Evolutionary conservation across 2,888 invertebrate genomes (phyloP).

Genomic region (Cyaniris semiargus): DNA sequence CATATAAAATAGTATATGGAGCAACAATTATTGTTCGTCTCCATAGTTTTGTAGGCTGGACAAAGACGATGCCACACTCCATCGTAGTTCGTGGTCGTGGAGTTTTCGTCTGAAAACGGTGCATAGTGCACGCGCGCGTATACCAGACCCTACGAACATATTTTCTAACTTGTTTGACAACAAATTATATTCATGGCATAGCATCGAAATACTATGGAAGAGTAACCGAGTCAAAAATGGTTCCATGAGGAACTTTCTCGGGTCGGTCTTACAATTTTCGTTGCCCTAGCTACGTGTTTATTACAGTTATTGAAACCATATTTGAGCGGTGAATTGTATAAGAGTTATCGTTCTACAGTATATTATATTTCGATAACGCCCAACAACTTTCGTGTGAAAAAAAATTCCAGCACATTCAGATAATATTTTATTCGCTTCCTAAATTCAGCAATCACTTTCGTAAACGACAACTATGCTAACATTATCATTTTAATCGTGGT

Average conservation of each 20-base stretch:
- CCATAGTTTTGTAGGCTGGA: constrained; percentile 51
- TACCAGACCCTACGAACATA: constrained; percentile 54
- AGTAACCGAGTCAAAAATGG: neutral
- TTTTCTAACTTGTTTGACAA: constrained; percentile 37
- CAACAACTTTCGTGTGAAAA: too few species aligned
- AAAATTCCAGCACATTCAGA: too few species aligned
- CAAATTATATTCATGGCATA: constrained; percentile 40
- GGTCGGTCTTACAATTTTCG: too few species aligned
- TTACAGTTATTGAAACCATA: too few species aligned
- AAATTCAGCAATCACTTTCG: too few species aligned
- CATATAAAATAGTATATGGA: neutral
- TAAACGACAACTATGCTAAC: too few species aligned
- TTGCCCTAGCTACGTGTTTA: too few species aligned
- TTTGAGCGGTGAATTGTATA: too few species aligned
- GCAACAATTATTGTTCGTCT: constrained; percentile 43
- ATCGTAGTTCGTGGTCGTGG: constrained; percentile 67
- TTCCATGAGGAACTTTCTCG: neutral
- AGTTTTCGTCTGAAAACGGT: constrained; percentile 77
- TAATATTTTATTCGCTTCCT: too few species aligned
- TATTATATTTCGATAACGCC: too few species aligned
- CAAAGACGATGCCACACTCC: constrained; percentile 57
- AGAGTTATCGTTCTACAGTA: too few species aligned
- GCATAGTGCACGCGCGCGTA: constrained; percentile 75
- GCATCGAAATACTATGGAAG: neutral
- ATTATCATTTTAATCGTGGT: too few species aligned